These are phyloP conservation scores for Dolichallabes microphthalmus DNA, from an alignment of 2,113 vertebrate genomes.

Conservation along the genomic window DNA sequence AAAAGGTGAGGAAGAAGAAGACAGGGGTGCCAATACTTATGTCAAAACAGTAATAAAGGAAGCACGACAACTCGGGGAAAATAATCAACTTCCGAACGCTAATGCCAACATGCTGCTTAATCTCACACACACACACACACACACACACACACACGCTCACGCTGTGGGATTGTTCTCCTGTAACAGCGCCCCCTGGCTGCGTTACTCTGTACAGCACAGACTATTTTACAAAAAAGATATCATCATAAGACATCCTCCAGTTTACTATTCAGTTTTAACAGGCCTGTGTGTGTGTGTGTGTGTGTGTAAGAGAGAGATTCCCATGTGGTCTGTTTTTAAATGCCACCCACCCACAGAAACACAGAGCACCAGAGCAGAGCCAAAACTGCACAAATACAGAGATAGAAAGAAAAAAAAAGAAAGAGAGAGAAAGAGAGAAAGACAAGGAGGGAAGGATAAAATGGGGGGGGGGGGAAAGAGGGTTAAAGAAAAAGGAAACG, in stretches of 20 bases:
- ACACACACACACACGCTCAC: not conserved
- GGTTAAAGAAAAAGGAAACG: too few relatives aligned
- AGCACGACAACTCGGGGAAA: not conserved
- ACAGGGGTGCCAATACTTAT: not conserved
- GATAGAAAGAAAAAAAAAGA: not conserved
- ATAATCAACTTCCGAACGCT: not conserved
- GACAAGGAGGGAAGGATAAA: slow-evolving; percentile 33
- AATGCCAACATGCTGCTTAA: not conserved
- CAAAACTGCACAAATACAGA: slow-evolving; percentile 40
- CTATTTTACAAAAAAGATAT: too few relatives aligned
- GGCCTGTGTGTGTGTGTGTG: not conserved
- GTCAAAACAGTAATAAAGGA: not conserved
- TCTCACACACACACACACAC: not conserved
- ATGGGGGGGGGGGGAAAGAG: slow-evolving; percentile 20
- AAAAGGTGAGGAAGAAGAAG: not conserved
- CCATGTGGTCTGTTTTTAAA: slow-evolving; percentile 52
- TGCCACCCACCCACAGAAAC: slow-evolving; percentile 47
- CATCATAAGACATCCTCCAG: not conserved
- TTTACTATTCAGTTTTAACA: not conserved
- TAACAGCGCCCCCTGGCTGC: not conserved
- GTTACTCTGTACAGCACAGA: not conserved
- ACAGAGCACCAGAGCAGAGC: slow-evolving; percentile 8
- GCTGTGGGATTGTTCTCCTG: not conserved
- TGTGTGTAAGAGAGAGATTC: slow-evolving; percentile 13
- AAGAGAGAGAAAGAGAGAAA: not conserved